Base-by-base conservation (phyloP, 2,888 invertebrate species). In the Pelosia muscerda region DNA sequence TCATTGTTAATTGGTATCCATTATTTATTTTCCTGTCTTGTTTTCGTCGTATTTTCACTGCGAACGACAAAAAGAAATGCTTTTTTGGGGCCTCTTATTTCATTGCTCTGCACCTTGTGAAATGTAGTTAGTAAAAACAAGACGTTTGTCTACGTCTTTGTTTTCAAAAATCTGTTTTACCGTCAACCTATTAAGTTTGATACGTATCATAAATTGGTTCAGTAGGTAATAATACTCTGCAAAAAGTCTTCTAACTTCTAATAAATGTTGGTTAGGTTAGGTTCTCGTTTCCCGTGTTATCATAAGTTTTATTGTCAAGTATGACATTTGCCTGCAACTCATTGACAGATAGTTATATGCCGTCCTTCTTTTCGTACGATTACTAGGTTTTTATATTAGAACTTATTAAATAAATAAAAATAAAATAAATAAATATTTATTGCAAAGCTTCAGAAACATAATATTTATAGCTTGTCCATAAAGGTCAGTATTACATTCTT, bases 1-100 rank as follows among this genome's bases (percentile, higher is more conserved):
- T 82, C 85, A 84, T 85, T 86, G 84, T 86, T 90, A 89, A 90
- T 91, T 90, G 86, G 87, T 79, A 82, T 85, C 82, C 85, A 88
- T 90, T 90, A 89, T 89, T 90, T 90, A 88, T 88, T 86, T 86
- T 81, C 82, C 71, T 78, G 78, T 75, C 81, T 86, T 86, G 82
- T 87, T 88, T 87, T 86, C 85, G 83, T 78, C 82, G 81, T 84
- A 81, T 82, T 81, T 83, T 85, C 82, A 78, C 83, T 80, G 79
- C 75, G 76, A 87, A 86, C 77, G 85, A 80, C 86, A 80, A 84
- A 88, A 88, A 85, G 82, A 86, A 86, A 86, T 78, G 81, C 71
- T 85, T 84, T 84, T 86, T 81, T 53, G 54, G 77, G 53, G 74
- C 76, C 72, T 76, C 73, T 81, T 83, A 78, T 84, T 83, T 83